phyloP scores from a whole-genome alignment of 2,888 invertebrate species.

The Zele albiditarsus region DNA sequence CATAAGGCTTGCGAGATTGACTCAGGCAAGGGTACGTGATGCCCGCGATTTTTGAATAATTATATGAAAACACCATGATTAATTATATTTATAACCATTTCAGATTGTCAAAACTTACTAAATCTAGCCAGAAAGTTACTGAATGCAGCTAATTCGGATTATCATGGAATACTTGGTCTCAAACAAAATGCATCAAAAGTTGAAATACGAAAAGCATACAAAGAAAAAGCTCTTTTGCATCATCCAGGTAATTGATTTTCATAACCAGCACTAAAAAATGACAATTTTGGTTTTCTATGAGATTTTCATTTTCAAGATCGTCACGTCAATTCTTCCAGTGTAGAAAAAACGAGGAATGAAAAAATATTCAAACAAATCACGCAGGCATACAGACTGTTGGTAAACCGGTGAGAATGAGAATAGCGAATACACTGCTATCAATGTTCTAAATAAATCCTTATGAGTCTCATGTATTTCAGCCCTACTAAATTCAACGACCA shows the following conservation, averaged over 20 bases:
- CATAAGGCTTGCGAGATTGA: conserved; percentile 89
- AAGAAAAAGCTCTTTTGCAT: conserved; percentile 90
- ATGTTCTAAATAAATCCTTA: too few relatives aligned
- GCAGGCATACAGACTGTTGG: conserved; percentile 1
- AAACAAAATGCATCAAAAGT: conserved; percentile 88
- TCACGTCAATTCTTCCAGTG: too few relatives aligned
- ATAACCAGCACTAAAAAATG: too few relatives aligned
- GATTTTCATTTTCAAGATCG: too few relatives aligned
- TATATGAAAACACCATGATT: too few relatives aligned
- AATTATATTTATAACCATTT: background rate
- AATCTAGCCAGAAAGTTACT: conserved; percentile 80
- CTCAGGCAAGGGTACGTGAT: conserved; percentile 76
- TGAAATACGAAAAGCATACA: conserved; percentile 96
- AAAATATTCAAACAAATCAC: conserved; percentile 27
- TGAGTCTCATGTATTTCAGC: too few relatives aligned
- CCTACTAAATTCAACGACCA: too few relatives aligned
- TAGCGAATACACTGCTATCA: background rate
- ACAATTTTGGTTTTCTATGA: too few relatives aligned
- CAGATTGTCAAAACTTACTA: conserved; percentile 85
- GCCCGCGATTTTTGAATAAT: too few relatives aligned
- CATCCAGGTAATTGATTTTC: conserved; percentile 81
- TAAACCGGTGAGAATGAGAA: background rate
- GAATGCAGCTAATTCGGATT: conserved; percentile 91
- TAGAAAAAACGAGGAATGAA: conserved; percentile 4
- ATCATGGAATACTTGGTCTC: conserved; percentile 94